phyloP scores from a whole-genome alignment of 2,797 vertebrate genomes.

The Pantherophis vulpinus region DNA sequence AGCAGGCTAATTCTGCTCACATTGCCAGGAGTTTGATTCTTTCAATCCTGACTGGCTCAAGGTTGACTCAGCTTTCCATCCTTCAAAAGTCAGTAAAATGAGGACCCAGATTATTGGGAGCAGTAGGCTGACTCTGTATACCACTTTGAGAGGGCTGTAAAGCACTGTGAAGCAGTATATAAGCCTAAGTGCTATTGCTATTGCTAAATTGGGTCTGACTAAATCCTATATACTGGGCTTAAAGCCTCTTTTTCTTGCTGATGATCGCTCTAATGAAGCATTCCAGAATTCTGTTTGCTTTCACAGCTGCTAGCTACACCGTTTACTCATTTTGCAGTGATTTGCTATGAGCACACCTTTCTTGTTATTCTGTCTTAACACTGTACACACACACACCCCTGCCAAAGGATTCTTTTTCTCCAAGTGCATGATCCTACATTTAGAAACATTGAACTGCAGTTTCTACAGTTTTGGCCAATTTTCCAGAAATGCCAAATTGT shows the following conservation, averaged over 20 bases:
- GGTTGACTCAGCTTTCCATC: too few species aligned
- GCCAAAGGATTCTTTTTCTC: not conserved
- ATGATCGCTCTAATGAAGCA: not conserved
- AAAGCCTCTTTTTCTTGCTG: not conserved
- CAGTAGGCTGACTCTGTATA: too few species aligned
- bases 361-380: not conserved
- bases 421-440: not conserved
- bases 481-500: not conserved
- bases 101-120: too few species aligned
- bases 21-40: too few species aligned
- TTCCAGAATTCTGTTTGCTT: not conserved
- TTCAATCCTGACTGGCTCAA: too few species aligned
- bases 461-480: not conserved
- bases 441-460: not conserved
- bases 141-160: too few species aligned
- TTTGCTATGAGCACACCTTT: not conserved
- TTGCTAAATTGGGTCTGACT: not conserved
- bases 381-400: not conserved
- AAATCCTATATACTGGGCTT: not conserved
- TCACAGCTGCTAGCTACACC: not conserved
- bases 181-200: too few species aligned
- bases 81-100: too few species aligned
- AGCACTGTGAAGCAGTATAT: too few species aligned
- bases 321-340: not conserved
- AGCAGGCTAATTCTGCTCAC: too few species aligned